Conservation (phyloP, 2,888 invertebrate genomes). For the Acanthopleura granulata region DNA sequence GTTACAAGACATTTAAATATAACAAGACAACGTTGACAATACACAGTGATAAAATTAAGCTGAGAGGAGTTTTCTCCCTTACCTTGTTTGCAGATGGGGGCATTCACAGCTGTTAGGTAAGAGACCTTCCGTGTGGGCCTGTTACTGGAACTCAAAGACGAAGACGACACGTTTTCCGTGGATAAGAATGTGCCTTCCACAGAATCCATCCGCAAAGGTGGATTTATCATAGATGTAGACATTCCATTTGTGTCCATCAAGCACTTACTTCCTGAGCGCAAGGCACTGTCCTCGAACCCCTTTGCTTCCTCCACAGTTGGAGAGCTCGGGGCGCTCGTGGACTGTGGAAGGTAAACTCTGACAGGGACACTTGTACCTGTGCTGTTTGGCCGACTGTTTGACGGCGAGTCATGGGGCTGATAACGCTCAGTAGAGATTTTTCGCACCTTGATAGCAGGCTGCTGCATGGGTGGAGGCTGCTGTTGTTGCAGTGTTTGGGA, state of each 20-base stretch:
- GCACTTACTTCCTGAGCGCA: background rate
- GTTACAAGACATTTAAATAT: too few species aligned
- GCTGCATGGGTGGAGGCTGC: slow-evolving; percentile 20
- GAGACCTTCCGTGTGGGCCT: slow-evolving; percentile 62
- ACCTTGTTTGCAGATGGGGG: slow-evolving; percentile 43
- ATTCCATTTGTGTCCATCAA: background rate
- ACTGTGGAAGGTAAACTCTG: slow-evolving; percentile 1
- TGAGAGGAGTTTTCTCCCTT: slow-evolving; percentile 7
- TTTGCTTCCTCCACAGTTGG: slow-evolving; percentile 36
- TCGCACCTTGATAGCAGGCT: slow-evolving; percentile 40
- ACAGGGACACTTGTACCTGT: slow-evolving; percentile 3
- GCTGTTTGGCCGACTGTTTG: background rate
- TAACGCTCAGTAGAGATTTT: slow-evolving; percentile 37
- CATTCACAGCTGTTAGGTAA: slow-evolving; percentile 63
- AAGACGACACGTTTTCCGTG: background rate
- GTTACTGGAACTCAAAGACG: background rate
- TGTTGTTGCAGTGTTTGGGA: background rate
- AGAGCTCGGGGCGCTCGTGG: slow-evolving; percentile 40
- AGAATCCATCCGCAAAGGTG: background rate
- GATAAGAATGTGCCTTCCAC: background rate
- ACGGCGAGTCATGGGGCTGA: background rate
- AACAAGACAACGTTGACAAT: too few species aligned
- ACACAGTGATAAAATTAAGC: background rate
- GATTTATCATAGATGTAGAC: background rate
- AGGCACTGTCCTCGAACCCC: background rate